Evolutionary conservation across 2,797 vertebrate species (phyloP), one percentile per base, ranked within the genome.

Genomic region (Florisuga fusca): DNA sequence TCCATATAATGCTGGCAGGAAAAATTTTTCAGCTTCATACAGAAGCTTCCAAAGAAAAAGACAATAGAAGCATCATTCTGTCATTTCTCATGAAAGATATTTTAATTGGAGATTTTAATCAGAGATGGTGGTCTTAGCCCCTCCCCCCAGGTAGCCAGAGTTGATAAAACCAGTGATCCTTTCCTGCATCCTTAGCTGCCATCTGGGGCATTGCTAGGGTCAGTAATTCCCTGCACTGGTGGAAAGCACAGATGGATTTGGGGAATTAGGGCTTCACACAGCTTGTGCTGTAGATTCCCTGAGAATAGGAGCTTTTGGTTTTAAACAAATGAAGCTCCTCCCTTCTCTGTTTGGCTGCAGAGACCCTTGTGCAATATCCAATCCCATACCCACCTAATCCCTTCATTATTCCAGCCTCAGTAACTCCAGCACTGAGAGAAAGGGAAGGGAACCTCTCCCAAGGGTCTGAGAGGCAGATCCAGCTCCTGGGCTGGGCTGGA

Each of bases 251-350:
- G 94, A 96, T 86, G 95, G 96, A 84, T 91, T 75, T 46, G 41
- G 29, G 83, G 94, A 94, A 97, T 97, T 94, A 97, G n/a, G 18
- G 61, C 61, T 96, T 93, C 91, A 74, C 84, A 46, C 83, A 94
- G 94, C 95, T 87, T 94, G 85, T 77, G 57, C 87, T 77, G 67
- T 6, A 72, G 77, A 87, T 93, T 95, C 80, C 36, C 71, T 33
- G 23, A 41, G 89, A 94, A 93, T 18, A 80, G 4, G 38, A 90
- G 91, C 74, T 93, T 89, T 94, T 91, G 74, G 91, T 93, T 95
- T 84, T 50, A 54, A 82, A 82, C 50, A 90, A 95, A 96, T 96
- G 71, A 94, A 74, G 89, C 21, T 31, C 63, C 80, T 77, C 84
- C 48, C 46, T 88, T 18, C 77, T 67, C 87, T 43, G 67, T 53